These are phyloP conservation scores for Mechanitis mazaeus DNA, from an alignment of 2,888 invertebrate species.

Conservation along the genomic window DNA sequence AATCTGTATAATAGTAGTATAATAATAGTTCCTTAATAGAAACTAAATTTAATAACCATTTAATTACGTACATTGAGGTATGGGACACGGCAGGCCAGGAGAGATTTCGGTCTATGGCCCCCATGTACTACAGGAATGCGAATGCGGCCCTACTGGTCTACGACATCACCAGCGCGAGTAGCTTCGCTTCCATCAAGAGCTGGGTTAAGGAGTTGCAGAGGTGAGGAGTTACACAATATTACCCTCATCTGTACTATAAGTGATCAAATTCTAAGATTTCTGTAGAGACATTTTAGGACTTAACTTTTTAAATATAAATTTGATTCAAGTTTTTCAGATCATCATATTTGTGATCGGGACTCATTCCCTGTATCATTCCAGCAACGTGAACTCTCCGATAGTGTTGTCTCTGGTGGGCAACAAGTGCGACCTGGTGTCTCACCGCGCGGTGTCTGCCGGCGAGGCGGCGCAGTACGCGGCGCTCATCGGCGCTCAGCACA, in stretches of 20 bases:
- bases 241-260: too few relatives aligned
- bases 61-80: slow-evolving; percentile 69
- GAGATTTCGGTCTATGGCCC: slow-evolving; percentile 92
- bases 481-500: slow-evolving; percentile 88
- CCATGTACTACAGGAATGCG: slow-evolving; percentile 95
- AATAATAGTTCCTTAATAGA: too few relatives aligned
- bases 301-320: background rate
- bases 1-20: too few relatives aligned
- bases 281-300: background rate
- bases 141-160: slow-evolving; percentile 92
- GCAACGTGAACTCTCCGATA: slow-evolving; percentile 87
- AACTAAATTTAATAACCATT: background rate
- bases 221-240: slow-evolving; percentile 29
- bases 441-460: slow-evolving; percentile 78
- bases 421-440: slow-evolving; percentile 84
- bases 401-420: slow-evolving; percentile 90
- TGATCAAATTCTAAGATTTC: too few relatives aligned
- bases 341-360: too few relatives aligned
- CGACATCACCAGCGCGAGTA: slow-evolving; percentile 86
- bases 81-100: slow-evolving; percentile 96
- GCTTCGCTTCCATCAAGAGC: slow-evolving; percentile 87
- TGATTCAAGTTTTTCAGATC: too few relatives aligned
- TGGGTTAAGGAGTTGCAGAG: slow-evolving; percentile 89
- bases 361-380: slow-evolving; percentile 34
- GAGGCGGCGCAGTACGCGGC: slow-evolving; percentile 87